Base-by-base conservation (phyloP, 2,113 vertebrate genomes). In the Cervus canadensis region DNA sequence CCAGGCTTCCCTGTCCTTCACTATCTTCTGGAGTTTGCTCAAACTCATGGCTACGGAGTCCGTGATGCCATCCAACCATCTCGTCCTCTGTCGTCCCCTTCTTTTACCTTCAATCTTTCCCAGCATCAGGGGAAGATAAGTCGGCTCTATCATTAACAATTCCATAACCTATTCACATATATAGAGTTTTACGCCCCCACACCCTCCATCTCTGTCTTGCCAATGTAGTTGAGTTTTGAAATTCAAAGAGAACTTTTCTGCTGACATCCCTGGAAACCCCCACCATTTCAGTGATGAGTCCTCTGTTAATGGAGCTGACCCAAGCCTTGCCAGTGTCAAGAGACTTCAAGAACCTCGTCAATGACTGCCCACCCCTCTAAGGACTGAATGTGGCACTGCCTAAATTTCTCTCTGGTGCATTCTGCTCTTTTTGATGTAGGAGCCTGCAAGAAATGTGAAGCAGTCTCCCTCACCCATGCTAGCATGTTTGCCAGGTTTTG, bases 321-420 rank as follows among this genome's bases (percentile, higher is more conserved):
- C 21, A 81, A 84, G 74, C 48, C n/a, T 84, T 21, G 26, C 21
- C 43, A 8, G 5, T 40, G 19, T 91, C 56, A 21, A 50, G 33
- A 81, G n/a, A 60, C 30, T 48, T 82, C 11, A 60, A 48, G 7
- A 5, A 21, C 16, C 11, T 57, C 3, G 0, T 25, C 3, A 45
- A 52, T 4, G 10, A 56, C 30, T 40, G 9, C 1, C 83, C 67
- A n/a, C 76, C 30, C 21, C 13, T 2, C 14, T 21, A 26, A 40
- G 2, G 4, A 43, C 33, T n/a, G 5, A 4, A 9, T 8, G 5
- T 40, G 59, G 19, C 19, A 33, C 28, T 45, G 26, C 7, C 48
- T 89, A 25, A 50, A 43, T 56, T 17, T 8, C 48, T 4, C 9
- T 64, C 84, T 85, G 6, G 0, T 56, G 13, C 26, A 13, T 26